Evolutionary conservation across 2,888 invertebrate species (phyloP), one percentile per base, ranked within the genome.

Genomic region (Physocephala rufipes): DNA sequence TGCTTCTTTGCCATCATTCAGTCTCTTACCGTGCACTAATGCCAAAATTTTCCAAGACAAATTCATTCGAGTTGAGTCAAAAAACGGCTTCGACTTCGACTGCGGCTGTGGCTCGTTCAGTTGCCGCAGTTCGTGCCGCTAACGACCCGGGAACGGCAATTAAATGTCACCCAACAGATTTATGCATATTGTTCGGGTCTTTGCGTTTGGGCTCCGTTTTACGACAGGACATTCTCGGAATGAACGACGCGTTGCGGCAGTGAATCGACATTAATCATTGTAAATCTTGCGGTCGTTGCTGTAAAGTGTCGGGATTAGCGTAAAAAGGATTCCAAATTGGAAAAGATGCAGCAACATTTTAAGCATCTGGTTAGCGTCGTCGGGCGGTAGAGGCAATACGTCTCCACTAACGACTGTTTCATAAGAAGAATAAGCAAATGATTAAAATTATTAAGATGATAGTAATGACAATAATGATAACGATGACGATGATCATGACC

Each of bases 121-220:
- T 19, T 58, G 58, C 67, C 43, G 45, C 58, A 45, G 45, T 68
- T 59, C 21, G 26, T 21, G 62, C 43, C 68, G 62, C 68, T 68
- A 68, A 68, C 68, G 68, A 68, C 68, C 68, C 15, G 64, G 53
- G 65, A 71, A 70, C 70, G 72, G 72, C 72, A 72, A 73, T 74
- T 82, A 80, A 82, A 79, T 82, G 82, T 82, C 82, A 80, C 80
- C 80, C 77, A 76, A 76, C 80, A 81, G 82, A 82, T 82, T 82
- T 82, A 82, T 82, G 82, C 80, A 78, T 78, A 77, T 78, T 61
- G 67, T 30, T 45, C 45, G 58, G 45, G n/a, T 30, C 28, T 59
- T 43, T 47, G 36, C 26, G 59, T 26, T n/a, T 26, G 59, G 43
- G 61, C 24, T 36, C 49, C 51, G 55, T 68, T 68, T 68, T 68